phyloP scores from a whole-genome alignment of 2,888 invertebrate genomes.

The Aphidoletes aphidimyza region DNA sequence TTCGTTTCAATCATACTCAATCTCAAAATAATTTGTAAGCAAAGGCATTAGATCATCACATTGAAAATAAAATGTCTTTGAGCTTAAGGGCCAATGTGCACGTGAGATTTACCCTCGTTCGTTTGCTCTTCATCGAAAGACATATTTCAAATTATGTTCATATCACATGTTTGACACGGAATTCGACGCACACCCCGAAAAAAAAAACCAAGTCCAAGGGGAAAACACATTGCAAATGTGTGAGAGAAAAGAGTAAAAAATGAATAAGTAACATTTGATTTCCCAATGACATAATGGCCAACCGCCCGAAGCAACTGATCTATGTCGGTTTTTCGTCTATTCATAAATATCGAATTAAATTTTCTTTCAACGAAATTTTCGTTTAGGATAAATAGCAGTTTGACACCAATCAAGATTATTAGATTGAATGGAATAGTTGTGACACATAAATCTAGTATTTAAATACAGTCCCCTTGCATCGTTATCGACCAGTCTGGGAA shows the following conservation, averaged over 20 bases:
- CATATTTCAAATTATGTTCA: constrained; percentile 45
- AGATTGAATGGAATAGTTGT: too few relatives aligned
- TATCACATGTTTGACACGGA: constrained; percentile 25
- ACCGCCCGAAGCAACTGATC: too few relatives aligned
- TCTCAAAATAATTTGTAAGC: constrained; percentile 17
- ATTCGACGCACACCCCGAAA: not conserved
- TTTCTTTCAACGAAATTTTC: too few relatives aligned
- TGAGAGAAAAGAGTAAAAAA: not conserved
- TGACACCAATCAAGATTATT: too few relatives aligned
- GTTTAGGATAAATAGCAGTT: too few relatives aligned
- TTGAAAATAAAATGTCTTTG: not conserved
- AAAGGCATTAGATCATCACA: not conserved
- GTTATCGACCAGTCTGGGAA: too few relatives aligned
- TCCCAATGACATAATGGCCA: not conserved
- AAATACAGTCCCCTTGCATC: too few relatives aligned
- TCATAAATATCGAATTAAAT: constrained; percentile 10
- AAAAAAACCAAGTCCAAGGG: not conserved
- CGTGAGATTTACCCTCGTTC: constrained; percentile 4
- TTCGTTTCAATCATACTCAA: constrained; percentile 31
- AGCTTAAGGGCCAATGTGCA: not conserved
- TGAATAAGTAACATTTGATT: not conserved
- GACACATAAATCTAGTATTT: too few relatives aligned
- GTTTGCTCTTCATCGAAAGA: not conserved
- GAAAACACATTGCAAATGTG: not conserved
- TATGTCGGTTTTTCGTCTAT: not conserved